A percentile compares a stretch with the other conserved stretches of the same genome.
phyloP scores from a whole-genome alignment of 2,113 vertebrate genomes.

The Notarius quadriscutis region DNA sequence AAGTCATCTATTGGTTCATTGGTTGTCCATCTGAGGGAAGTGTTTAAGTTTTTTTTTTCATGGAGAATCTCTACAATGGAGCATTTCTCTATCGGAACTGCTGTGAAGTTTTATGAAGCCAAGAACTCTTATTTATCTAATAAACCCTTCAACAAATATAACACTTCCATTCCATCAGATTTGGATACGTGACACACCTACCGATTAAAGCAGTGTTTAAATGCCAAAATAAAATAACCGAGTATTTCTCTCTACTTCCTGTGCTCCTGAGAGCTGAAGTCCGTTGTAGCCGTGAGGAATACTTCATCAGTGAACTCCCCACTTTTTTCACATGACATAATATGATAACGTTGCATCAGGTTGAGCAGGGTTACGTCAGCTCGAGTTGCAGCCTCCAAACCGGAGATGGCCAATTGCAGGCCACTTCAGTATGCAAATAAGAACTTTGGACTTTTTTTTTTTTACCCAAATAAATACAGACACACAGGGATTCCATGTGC shows the following conservation, averaged over 20 bases:
- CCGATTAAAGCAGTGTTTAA: neutral
- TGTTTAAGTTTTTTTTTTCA: neutral
- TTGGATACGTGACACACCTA: neutral
- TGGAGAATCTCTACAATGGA: neutral
- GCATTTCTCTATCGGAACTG: neutral
- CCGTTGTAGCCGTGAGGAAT: neutral
- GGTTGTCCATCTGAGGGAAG: neutral
- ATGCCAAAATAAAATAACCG: neutral
- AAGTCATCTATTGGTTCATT: too few relatives aligned
- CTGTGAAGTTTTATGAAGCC: neutral
- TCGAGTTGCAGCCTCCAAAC: conserved; percentile 21
- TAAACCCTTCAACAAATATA: neutral
- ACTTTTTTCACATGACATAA: conserved; percentile 32
- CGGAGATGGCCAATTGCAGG: conserved; percentile 41
- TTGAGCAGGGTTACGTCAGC: conserved; percentile 35
- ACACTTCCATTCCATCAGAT: neutral
- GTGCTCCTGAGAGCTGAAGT: neutral
- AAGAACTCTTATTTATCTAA: neutral
- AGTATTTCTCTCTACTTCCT: neutral
- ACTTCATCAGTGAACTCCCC: neutral
- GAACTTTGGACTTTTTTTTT: conserved; percentile 45
- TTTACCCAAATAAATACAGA: conserved; percentile 38
- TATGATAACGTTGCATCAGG: conserved; percentile 41
- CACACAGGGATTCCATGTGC: conserved; percentile 35
- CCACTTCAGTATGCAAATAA: conserved; percentile 39